Evolutionary conservation across 1,140 invertebrate species (phyloP), one percentile per base, ranked within the genome.

Genomic region (Drosophila miranda): DNA sequence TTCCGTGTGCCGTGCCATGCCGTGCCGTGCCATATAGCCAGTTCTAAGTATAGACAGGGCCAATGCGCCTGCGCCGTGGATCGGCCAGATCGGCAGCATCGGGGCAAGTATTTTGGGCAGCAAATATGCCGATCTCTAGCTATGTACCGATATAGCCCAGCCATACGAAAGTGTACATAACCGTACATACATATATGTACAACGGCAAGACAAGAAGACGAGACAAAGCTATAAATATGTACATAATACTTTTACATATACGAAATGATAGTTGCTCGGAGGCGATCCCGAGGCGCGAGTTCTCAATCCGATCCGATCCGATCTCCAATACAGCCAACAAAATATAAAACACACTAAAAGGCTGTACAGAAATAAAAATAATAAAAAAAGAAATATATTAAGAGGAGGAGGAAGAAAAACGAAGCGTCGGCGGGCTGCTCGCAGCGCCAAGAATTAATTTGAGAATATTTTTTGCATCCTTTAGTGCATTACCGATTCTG

Each of bases 391-490:
- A 7, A 16, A 11, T 44, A 44, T 44, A 4, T n/a, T 83, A 77
- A 69, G 69, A 79, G 44, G 72, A 59, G 50, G 41, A 34, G 52
- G 66, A 62, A 34, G 64, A 69, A 63, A 60, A 49, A 34, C 63
- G 66, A 69, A 67, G 62, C 66, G 63, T 54, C 62, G 41, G 62
- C 50, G 62, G 63, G 63, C 63, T 63, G 66, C 56, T 19, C 19
- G 66, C 66, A 69, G 66, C 66, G 62, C 66, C 66, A 63, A 76
- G 74, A 70, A 81, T 79, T 80, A 80, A 79, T 80, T 89, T 82
- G 82, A 89, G 87, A 89, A 80, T 86, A 87, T 89, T 89, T 88
- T 86, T 89, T 89, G 87, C 87, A 89, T 89, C 88, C 87, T 89
- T 87, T 89, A 89, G 87, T 89, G 87, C 87, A 89, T 89, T 89